Evolutionary conservation across 2,888 invertebrate species (phyloP), one percentile per base, ranked within the genome.

Genomic region (Machimus rusticus): DNA sequence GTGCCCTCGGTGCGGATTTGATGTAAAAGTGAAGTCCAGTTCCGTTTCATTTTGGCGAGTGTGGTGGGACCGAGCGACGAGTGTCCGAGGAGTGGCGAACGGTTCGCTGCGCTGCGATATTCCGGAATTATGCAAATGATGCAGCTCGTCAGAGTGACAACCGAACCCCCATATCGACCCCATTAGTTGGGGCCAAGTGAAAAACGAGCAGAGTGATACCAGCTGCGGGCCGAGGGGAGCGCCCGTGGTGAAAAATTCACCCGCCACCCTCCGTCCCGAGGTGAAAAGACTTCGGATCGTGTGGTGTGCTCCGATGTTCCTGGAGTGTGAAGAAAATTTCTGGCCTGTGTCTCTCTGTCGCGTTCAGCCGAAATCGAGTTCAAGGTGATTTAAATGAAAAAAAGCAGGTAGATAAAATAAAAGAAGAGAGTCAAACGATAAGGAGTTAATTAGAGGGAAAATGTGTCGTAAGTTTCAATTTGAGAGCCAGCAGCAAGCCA

Each of bases 341-440:
- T 57, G 82, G 23, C 28, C 66, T 66, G 66, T 66, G 66, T 66
- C 66, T 82, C 28, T 37, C 82, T 34, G 57, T 82, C 39, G 66
- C 37, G 57, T 57, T 82, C 19, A 82, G 55, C 57, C 39, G 23
- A 85, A 46, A 86, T 86, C 34, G 86, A 86, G 86, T 86, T 86
- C 86, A 86, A 86, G 86, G 86, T 86, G 76, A 86, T 76, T 37
- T 37, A 39, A 76, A 51, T 66, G 46, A 46, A 46, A 46, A 43
- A 12, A 46, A 46, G 12, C 2, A 39, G 12, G 12, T 39, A 39
- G 39, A 46, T 46, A 46, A 46, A 46, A 14, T 14, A 66, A 46
- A 46, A 46, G 31, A 74, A 28, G 43, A 74, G 74, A 66, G 51
- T 31, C 1, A 19, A 74, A n/a, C 16, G 31, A 51, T 8, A 46